Base-by-base conservation (phyloP, 2,888 invertebrate species). In the Phengaris alcon region DNA sequence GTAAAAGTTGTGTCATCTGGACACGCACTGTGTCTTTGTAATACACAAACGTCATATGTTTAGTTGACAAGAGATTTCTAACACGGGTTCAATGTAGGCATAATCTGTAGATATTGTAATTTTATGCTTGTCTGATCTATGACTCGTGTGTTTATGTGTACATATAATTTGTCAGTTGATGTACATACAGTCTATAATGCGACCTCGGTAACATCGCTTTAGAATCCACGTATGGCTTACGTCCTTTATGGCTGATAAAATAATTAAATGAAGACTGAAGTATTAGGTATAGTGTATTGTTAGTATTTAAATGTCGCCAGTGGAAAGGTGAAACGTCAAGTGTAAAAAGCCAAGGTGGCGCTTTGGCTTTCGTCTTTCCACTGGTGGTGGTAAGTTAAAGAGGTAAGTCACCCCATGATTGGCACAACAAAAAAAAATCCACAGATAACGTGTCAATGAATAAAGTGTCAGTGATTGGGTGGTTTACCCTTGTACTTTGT, bases 221-320 rank as follows among this genome's bases (percentile, higher is more conserved):
- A 74, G 76, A 78, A 76, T 75, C 69, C 81, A 84, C 84, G 84
- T 85, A 74, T 72, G 78, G 77, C 75, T 85, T 82, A 82, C 82
- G 83, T 85, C 85, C 87, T 85, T 84, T 85, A 85, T 88, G 88
- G 88, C 90, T 90, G 90, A 85, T 83, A 82, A 86, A 89, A 89
- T 91, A 90, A 91, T 88, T 88, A 90, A 91, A 90, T 86, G 89
- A 93, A 93, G 93, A 93, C 93, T 93, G 93, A 93, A 88, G 91
- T 84, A 88, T 92, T 22, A 92, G 91, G 86, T 90, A 90, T 92
- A 91, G 88, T 86, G 84, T 91, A 89, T 90, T 90, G 89, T 88
- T 89, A 87, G 89, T 90, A 89, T 88, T 77, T 85, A 80, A 82
- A 86, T 84, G 84, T 87, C 88, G 86, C 83, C 84, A 84, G 86